phyloP scores from a whole-genome alignment of 2,113 vertebrate species.

The Cololabis saira region DNA sequence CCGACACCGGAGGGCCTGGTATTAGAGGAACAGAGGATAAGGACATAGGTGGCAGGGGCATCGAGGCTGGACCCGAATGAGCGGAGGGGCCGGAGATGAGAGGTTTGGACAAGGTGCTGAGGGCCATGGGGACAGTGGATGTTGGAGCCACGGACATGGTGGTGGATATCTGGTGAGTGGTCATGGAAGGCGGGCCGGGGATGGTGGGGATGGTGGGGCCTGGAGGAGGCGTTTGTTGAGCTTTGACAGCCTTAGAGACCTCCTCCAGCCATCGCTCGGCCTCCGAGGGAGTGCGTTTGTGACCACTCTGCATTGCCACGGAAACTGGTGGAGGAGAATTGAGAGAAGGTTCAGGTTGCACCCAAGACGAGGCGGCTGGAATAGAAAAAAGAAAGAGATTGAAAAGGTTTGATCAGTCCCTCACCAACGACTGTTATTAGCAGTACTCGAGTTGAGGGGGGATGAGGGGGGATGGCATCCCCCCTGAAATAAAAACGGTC shows the following conservation, averaged over 20 bases:
- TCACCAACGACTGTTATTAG: not conserved
- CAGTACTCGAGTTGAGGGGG: no score
- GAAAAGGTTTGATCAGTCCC: not conserved
- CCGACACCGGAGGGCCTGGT: constrained; percentile 72
- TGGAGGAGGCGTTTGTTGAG: constrained; percentile 82
- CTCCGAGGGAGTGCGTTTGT: constrained; percentile 90
- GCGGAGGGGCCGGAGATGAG: constrained; percentile 52
- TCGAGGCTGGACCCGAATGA: constrained; percentile 46
- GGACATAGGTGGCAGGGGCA: constrained; percentile 67
- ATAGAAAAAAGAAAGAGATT: constrained; percentile 11
- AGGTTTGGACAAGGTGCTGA: constrained; percentile 54
- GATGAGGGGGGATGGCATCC: no score
- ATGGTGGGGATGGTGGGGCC: constrained; percentile 66
- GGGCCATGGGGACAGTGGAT: constrained; percentile 53
- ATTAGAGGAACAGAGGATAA: constrained; percentile 73
- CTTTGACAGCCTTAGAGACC: constrained; percentile 87
- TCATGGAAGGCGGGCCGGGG: constrained; percentile 67
- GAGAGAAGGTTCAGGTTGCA: constrained; percentile 69
- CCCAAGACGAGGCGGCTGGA: constrained; percentile 71
- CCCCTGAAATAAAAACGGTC: no score
- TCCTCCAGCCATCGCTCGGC: constrained; percentile 93
- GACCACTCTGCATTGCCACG: constrained; percentile 77
- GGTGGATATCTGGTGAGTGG: constrained; percentile 60
- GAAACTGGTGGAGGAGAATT: constrained; percentile 75
- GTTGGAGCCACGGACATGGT: constrained; percentile 51